Base-by-base conservation (phyloP, 2,113 vertebrate genomes). In the Microtus ochrogaster region DNA sequence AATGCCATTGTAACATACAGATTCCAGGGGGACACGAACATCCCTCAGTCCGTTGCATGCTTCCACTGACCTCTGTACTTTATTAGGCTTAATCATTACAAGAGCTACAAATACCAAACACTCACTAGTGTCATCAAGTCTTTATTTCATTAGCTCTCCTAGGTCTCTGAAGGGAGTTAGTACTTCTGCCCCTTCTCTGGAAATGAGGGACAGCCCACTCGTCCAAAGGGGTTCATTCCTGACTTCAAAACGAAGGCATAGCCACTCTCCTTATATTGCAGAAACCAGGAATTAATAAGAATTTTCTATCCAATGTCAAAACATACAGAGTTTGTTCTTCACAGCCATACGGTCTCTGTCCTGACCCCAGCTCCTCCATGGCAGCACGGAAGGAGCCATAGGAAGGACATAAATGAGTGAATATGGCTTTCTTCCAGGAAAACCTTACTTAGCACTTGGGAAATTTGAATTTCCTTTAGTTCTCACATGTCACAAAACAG, bases 401-500 rank as follows among this genome's bases (percentile, higher is more conserved):
- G 52, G 61, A 63, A 78, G 83, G 22, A 68, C 3, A 33, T 41
- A 90, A 89, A 58, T 83, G 44, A 89, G 82, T 63, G 36, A 95
- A 14, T 12, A 21, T 92, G 91, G 79, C 76, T 92, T 47, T 78
- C 63, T 79, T 82, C 65, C 90, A 91, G 73, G 63, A 68, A 91
- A 89, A 82, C 86, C 73, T 95, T 63, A 87, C 36, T 94, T 66
- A 49, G 84, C 49, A 55, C 28, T n/a, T 49, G 61, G 73, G 68
- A 65, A 94, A 68, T 73, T 72, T 82, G 39, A 94, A 89, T 95
- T 95, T 96, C 52, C 83, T 52, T 16, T 65, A 55, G 55, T 76
- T 94, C 76, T 96, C 68, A 85, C 17, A n/a, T 63, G 61, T 91
- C 77, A 91, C 41, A 81, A 94, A 89, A 95, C 89, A 81, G 36